Evolutionary conservation across 2,888 invertebrate genomes (phyloP).

Genomic region (Phengaris alcon): DNA sequence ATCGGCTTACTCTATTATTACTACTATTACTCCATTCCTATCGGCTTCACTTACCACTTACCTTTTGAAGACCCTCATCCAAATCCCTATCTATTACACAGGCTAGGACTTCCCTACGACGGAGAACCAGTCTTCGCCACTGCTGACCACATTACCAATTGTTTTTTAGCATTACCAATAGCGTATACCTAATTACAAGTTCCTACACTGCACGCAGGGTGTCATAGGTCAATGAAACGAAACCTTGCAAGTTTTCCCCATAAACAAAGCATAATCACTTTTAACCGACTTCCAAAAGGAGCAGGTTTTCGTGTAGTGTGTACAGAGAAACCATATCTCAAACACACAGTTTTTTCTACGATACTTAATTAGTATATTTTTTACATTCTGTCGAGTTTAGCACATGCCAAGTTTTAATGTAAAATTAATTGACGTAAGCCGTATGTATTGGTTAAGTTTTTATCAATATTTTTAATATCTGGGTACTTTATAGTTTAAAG

Average conservation of each 20-base stretch:
- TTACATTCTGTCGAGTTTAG: background rate
- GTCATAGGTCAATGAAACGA: slow-evolving; percentile 18
- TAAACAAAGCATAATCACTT: slow-evolving; percentile 10
- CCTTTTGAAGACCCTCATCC: no score
- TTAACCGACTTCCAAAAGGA: background rate
- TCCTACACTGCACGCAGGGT: background rate
- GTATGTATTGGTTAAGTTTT: background rate
- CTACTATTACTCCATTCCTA: no score
- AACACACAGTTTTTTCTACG: background rate
- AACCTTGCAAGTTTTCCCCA: background rate
- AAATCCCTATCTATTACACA: no score
- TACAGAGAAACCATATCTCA: background rate
- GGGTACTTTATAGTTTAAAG: background rate
- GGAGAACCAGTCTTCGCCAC: no score
- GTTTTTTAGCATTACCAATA: no score
- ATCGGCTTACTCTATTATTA: no score
- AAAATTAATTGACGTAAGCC: background rate
- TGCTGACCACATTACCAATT: no score
- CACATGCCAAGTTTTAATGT: background rate
- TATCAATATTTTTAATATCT: background rate
- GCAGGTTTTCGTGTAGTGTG: background rate
- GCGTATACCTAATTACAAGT: background rate
- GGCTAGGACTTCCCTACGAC: no score
- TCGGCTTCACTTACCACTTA: no score
- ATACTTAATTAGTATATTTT: background rate